These are phyloP conservation scores for Sylvicola fuscatus DNA, from an alignment of 2,888 invertebrate genomes.

Conservation along the genomic window DNA sequence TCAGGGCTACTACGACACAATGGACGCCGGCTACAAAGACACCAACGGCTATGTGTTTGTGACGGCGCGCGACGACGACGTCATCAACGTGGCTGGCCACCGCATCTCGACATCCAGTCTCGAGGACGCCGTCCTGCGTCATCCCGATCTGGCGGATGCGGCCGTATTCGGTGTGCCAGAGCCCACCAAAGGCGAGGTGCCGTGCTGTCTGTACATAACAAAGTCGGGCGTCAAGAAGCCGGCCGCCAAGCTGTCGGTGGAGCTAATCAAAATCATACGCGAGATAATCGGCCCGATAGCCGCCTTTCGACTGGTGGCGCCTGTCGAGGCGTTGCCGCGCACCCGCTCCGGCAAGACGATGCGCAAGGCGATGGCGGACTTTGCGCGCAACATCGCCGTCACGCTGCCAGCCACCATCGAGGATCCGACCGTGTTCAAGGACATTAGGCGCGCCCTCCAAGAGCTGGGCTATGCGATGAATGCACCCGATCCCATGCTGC, in stretches of 20 bases:
- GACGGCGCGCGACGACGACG: constrained; percentile 81
- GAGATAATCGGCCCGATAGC: constrained; percentile 51
- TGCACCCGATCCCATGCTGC: constrained; percentile 37
- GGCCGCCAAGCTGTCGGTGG: constrained; percentile 18
- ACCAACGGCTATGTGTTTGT: constrained; percentile 71
- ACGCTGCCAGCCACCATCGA: constrained; percentile 74
- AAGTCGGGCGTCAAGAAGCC: constrained; percentile 23
- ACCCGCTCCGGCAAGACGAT: constrained; percentile 63
- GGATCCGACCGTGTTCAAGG: constrained; percentile 60
- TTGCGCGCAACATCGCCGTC: constrained; percentile 61
- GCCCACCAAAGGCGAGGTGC: constrained; percentile 73
- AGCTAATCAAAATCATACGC: constrained; percentile 22
- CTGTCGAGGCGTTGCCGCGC: constrained; percentile 64
- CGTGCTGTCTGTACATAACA: constrained; percentile 68
- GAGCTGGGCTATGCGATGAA: constrained; percentile 52
- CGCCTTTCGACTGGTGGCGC: constrained; percentile 57
- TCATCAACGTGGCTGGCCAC: constrained; percentile 87
- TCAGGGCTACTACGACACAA: constrained; percentile 51
- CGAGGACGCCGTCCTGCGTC: constrained; percentile 77
- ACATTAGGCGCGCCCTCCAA: constrained; percentile 55
- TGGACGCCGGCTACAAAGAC: constrained; percentile 82
- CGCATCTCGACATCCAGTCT: constrained; percentile 72
- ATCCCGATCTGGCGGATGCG: constrained; percentile 67
- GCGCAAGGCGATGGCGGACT: constrained; percentile 63
- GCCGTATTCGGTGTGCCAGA: constrained; percentile 84